Evolutionary conservation across 2,888 invertebrate genomes (phyloP).

Genomic region (Leistus spinibarbis): DNA sequence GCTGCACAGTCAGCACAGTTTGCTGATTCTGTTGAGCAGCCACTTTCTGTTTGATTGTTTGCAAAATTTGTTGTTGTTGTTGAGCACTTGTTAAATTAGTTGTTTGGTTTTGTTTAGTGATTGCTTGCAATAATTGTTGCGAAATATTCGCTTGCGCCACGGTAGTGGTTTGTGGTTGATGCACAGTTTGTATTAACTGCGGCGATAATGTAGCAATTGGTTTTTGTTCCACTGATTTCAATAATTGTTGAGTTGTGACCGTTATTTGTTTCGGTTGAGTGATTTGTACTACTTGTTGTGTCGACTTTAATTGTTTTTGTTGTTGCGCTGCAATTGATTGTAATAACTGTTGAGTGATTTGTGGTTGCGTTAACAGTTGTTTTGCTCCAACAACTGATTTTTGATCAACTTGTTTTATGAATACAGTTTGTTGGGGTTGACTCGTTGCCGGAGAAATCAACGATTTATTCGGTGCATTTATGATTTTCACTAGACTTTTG

Average conservation of each 20-base stretch:
- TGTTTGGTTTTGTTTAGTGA: constrained; percentile 51
- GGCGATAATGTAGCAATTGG: constrained; percentile 42
- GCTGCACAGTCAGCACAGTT: constrained; percentile 47
- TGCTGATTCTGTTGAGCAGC: constrained; percentile 47
- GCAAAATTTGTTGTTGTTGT: constrained; percentile 59
- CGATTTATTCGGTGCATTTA: constrained; percentile 55
- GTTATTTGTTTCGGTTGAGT: constrained; percentile 48
- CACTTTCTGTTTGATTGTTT: constrained; percentile 55
- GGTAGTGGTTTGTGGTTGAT: constrained; percentile 55
- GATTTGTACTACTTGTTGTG: constrained; percentile 47
- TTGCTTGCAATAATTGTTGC: constrained; percentile 52
- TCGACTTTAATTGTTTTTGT: constrained; percentile 47
- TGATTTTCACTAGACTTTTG: constrained; percentile 55
- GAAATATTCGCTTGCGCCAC: constrained; percentile 52
- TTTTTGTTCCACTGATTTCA: constrained; percentile 52
- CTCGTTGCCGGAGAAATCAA: constrained; percentile 59
- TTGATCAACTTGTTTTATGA: constrained; percentile 46
- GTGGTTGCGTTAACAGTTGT: constrained; percentile 48
- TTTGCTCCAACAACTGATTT: constrained; percentile 46
- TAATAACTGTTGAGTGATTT: constrained; percentile 52
- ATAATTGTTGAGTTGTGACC: constrained; percentile 48
- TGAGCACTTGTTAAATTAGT: constrained; percentile 54
- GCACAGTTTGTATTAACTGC: constrained; percentile 40
- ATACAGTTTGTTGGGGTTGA: constrained; percentile 47
- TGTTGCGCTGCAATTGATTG: constrained; percentile 51